These are phyloP conservation scores for Larimichthys polyactis DNA, from an alignment of 2,113 vertebrate species.

Conservation along the genomic window DNA sequence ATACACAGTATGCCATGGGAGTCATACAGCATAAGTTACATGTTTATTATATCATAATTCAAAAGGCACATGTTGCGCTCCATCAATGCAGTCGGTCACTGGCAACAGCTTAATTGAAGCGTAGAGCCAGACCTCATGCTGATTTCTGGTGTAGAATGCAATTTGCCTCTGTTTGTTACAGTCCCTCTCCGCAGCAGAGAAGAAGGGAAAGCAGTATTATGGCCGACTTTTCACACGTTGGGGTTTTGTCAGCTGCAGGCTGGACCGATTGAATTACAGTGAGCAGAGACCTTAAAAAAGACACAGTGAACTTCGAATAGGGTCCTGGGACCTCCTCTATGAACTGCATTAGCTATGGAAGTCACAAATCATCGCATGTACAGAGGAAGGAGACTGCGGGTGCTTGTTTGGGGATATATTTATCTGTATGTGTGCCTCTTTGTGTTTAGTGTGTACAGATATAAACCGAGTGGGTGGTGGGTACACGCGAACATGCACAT, in stretches of 20 bases:
- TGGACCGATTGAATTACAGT: slow-evolving; percentile 65
- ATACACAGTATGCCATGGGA: slow-evolving; percentile 21
- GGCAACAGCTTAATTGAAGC: slow-evolving; percentile 28
- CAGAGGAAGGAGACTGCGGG: slow-evolving; percentile 41
- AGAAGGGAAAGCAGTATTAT: slow-evolving; percentile 17
- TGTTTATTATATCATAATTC: slow-evolving; percentile 51
- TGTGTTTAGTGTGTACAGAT: slow-evolving; percentile 60
- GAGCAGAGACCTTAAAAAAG: slow-evolving; percentile 63
- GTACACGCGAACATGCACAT: slow-evolving; percentile 72
- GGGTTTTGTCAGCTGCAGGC: slow-evolving; percentile 67
- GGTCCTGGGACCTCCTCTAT: slow-evolving; percentile 69
- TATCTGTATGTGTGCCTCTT: slow-evolving; percentile 58
- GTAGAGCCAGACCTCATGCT: slow-evolving; percentile 48
- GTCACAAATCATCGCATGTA: slow-evolving; percentile 74
- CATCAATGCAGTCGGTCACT: slow-evolving; percentile 15
- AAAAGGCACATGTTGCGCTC: slow-evolving; percentile 31
- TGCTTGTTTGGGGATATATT: slow-evolving; percentile 66
- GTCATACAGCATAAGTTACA: slow-evolving; percentile 31
- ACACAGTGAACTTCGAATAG: slow-evolving; percentile 56
- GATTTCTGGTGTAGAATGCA: slow-evolving; percentile 51
- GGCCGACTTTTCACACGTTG: slow-evolving; percentile 51
- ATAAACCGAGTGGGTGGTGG: slow-evolving; percentile 77
- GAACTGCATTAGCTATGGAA: slow-evolving; percentile 69
- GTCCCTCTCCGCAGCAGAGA: slow-evolving; percentile 6
- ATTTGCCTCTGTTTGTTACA: slow-evolving; percentile 45